These are phyloP conservation scores for Drosophila greeni DNA, from an alignment of 2,888 invertebrate genomes.

Conservation along the genomic window DNA sequence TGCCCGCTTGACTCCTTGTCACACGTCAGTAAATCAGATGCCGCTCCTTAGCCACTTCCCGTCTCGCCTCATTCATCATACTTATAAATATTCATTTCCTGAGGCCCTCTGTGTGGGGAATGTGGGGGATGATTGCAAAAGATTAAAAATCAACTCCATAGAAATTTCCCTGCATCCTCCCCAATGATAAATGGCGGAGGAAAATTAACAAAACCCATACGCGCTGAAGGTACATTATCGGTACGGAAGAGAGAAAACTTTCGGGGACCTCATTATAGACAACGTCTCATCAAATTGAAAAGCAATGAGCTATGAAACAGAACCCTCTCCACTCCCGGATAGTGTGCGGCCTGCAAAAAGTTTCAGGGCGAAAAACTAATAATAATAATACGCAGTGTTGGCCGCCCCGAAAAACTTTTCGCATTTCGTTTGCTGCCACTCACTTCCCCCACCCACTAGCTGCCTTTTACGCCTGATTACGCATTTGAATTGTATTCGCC, in stretches of 20 bases:
- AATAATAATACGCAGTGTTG: constrained; percentile 67
- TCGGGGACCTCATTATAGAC: constrained; percentile 74
- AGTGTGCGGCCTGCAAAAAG: constrained; percentile 54
- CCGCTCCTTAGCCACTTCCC: constrained; percentile 39
- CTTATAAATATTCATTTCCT: constrained; percentile 74
- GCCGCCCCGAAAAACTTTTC: constrained; percentile 65
- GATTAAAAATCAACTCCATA: constrained; percentile 77
- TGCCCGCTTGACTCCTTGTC: constrained; percentile 52
- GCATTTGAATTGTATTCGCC: constrained; percentile 61
- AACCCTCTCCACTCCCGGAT: constrained; percentile 31
- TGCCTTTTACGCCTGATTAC: constrained; percentile 64
- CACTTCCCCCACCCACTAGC: not conserved
- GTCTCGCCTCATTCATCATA: constrained; percentile 68
- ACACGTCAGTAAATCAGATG: constrained; percentile 72
- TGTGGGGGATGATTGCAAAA: constrained; percentile 68
- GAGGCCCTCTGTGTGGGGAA: not conserved
- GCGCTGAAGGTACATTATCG: constrained; percentile 9
- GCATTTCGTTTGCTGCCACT: constrained; percentile 61
- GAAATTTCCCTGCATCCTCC: constrained; percentile 55
- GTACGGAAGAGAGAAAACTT: constrained; percentile 44
- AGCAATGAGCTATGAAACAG: constrained; percentile 78
- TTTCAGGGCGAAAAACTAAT: constrained; percentile 63
- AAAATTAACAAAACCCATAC: constrained; percentile 64
- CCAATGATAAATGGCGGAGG: constrained; percentile 73
- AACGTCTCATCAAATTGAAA: constrained; percentile 77